These are phyloP conservation scores for Dasysyrphus albostriatus DNA, from an alignment of 2,888 invertebrate genomes.

Conservation along the genomic window DNA sequence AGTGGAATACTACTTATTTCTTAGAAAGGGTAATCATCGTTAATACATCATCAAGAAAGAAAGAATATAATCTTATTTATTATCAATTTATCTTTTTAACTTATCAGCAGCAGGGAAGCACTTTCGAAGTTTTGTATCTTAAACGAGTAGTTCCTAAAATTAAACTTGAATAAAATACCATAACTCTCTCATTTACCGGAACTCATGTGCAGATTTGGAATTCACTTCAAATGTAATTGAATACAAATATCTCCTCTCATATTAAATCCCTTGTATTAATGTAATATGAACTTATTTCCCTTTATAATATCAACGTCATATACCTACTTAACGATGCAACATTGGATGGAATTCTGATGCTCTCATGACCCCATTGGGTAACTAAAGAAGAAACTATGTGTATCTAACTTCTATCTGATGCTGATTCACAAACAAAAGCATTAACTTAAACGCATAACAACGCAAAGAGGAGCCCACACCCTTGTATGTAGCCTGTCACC, in stretches of 20 bases:
- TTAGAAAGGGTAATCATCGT: too few species aligned
- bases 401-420: conserved; percentile 4
- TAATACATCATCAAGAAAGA: too few species aligned
- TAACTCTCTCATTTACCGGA: background rate
- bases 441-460: conserved; percentile 36
- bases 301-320: conserved; percentile 37
- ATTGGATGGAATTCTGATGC: conserved; percentile 21
- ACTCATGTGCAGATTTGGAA: background rate
- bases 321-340: conserved; percentile 35
- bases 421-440: conserved; percentile 49
- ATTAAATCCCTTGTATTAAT: background rate
- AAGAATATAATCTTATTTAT: too few species aligned
- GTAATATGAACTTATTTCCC: conserved; percentile 1
- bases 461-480: background rate
- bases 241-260: background rate
- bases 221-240: background rate
- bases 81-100: too few species aligned
- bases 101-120: background rate
- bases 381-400: background rate
- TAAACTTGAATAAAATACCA: too few species aligned
- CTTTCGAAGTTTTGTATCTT: too few species aligned
- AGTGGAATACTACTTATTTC: too few species aligned
- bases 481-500: background rate
- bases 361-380: conserved; percentile 42
- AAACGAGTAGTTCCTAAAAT: too few species aligned